Conservation (phyloP, 30 jellyfish, hydroid and myxozoan species). For the Turritopsis rubra region DNA sequence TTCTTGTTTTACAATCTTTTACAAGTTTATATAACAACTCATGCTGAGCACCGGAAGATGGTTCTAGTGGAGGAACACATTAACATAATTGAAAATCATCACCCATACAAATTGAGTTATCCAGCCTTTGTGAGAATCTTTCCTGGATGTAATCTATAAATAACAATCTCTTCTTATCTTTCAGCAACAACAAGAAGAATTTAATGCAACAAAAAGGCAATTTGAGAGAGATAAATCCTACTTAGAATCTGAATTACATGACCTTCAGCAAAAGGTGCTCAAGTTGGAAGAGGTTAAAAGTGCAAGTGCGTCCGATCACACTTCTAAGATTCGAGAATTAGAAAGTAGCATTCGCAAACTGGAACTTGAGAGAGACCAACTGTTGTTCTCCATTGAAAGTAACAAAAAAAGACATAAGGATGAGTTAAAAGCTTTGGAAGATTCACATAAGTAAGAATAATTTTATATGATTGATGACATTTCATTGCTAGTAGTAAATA, state of each 20-base stretch:
- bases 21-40: no score
- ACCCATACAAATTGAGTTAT: no score
- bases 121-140: no score
- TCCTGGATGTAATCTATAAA: no score
- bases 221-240: conserved; percentile 25
- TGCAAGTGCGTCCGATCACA: conserved; percentile 19
- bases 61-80: no score
- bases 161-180: background rate
- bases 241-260: conserved; percentile 53
- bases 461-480: background rate
- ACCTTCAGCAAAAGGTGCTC: conserved; percentile 41
- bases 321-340: conserved; percentile 48
- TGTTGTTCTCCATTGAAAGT: conserved; percentile 36
- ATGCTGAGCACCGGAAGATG: no score
- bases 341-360: conserved; percentile 51
- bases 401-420: conserved; percentile 61
- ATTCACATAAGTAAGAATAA: conserved; percentile 60
- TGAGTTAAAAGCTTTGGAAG: conserved; percentile 58
- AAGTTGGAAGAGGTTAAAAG: conserved; percentile 45
- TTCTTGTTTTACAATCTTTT: background rate
- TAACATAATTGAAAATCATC: no score
- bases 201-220: conserved; percentile 37
- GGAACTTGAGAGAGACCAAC: conserved; percentile 58
- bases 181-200: conserved; percentile 40
- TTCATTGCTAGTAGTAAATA: no score